Base-by-base conservation (phyloP, 2,113 vertebrate genomes). In the Scolopax mira region DNA sequence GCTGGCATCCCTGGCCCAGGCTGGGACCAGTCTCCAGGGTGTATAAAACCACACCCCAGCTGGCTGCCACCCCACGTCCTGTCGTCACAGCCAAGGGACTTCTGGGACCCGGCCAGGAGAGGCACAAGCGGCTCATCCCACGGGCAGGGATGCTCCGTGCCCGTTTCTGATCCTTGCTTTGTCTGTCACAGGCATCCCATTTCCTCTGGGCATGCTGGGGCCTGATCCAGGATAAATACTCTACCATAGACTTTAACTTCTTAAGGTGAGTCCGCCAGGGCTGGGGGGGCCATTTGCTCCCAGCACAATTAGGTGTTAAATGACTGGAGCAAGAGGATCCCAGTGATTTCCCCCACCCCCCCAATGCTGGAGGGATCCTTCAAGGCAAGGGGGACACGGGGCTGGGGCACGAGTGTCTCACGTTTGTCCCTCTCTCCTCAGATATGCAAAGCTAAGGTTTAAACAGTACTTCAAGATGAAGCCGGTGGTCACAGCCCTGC, bases 121-220 rank as follows among this genome's bases (percentile, higher is more conserved):
- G 79, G 19, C n/a, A 0, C 0, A 4, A 61, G 22, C 1, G 2
- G 5, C 55, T 49, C 23, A 4, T 57, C 44, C 75, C 1, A 0
- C 0, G 1, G 61, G 51, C 57, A 75, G 28, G 28, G 42, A 15
- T 17, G 51, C 57, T 61, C 48, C 1, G 0, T 41, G n/a, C 48
- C 54, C 0, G 0, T 30, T 15, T 35, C 58, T 81, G 31, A 90
- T 27, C 74, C 58, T 18, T 6, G 4, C 2, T 85, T 33, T 77
- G 84, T 79, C 78, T 58, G 7, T 94, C 89, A 24, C 97, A 99
- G 99, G 99, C 99, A 2, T 99, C 99, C 52, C 99, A 99, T 96
- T 99, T 99, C 97, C 98, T 99, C 85, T 99, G 99, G 99, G 99
- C 98, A 3, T 99, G 99, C 97, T 99, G 99, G 99, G 99, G 99